phyloP scores from a whole-genome alignment of 2,797 vertebrate genomes.

The Ctenopoma kingsleyae region DNA sequence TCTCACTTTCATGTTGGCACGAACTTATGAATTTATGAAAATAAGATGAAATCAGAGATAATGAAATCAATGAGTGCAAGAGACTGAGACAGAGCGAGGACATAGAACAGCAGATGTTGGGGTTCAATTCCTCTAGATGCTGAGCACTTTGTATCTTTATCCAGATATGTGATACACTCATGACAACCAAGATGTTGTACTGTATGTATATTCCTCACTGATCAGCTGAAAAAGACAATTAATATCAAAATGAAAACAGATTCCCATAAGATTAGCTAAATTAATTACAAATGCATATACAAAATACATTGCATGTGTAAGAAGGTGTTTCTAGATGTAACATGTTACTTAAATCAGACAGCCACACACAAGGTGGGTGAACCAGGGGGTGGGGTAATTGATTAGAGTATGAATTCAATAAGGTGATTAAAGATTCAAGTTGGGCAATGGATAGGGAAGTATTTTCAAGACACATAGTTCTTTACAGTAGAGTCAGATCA shows the following conservation, averaged over 20 bases:
- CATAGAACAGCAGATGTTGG: slow-evolving; percentile 20
- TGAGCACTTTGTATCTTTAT: slow-evolving; percentile 8
- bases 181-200: background rate
- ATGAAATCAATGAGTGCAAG: slow-evolving; percentile 24
- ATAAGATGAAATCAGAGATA: slow-evolving; percentile 25
- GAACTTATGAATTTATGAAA: slow-evolving; percentile 35
- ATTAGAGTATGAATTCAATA: background rate
- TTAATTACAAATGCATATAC: background rate
- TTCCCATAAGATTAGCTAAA: background rate
- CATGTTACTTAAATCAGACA: background rate
- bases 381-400: no score
- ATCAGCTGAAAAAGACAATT: background rate
- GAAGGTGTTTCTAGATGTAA: background rate
- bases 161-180: background rate
- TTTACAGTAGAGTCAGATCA: background rate
- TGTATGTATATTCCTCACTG: background rate
- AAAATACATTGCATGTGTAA: background rate
- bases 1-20: slow-evolving; percentile 29
- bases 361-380: background rate
- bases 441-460: no score
- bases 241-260: background rate
- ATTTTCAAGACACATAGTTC: background rate
- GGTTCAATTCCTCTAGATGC: slow-evolving; percentile 19
- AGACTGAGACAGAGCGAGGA: background rate
- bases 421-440: background rate